Evolutionary conservation across 2,797 vertebrate species (phyloP), one percentile per base, ranked within the genome.

Genomic region (Enoplosus armatus): DNA sequence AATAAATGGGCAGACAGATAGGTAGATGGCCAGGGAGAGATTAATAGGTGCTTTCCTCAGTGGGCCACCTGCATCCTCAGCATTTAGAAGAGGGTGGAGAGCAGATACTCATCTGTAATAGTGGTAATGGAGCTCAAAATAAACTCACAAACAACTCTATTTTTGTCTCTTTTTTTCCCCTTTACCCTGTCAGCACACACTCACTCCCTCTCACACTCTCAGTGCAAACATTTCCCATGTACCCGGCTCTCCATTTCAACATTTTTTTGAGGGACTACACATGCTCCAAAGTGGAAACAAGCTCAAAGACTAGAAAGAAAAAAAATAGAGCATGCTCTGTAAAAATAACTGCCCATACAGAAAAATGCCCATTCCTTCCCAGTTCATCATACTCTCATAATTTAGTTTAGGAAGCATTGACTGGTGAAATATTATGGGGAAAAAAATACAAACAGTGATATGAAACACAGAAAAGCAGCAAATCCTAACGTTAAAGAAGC

Each of bases 101-200:
- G 92, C 78, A 84, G 79, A 90, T 92, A 92, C 90, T 92, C 89
- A 85, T 87, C 83, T 84, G 86, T 93, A 93, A 93, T 90, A 84
- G 84, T 77, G 88, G 85, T 92, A 93, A 93, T 93, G 89, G 88
- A 87, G 92, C 91, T 90, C 90, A 90, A 91, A 94, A 94, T 93
- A 93, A 91, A 93, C 91, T 90, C 85, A 66, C 84, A 89, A 90
- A 89, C 92, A 93, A 84, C 88, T 93, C 88, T 89, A 90, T 91
- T 87, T 86, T 71, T 41, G 83, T 80, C 69, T 66, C 61, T 78
- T 75, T 69, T 63, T 48, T 35, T 6, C 62, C 53, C 55, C 66
- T 53, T 75, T 76, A 80, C 66, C 81, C 86, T 84, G 87, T 85
- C 82, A 79, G 63, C 66, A 59, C 81, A 72, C 43, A 72, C 77